A percentile compares a stretch with the other conserved stretches of the same genome.
Evolutionary conservation across 2,888 invertebrate genomes (phyloP).

Genomic region (Automeris io): DNA sequence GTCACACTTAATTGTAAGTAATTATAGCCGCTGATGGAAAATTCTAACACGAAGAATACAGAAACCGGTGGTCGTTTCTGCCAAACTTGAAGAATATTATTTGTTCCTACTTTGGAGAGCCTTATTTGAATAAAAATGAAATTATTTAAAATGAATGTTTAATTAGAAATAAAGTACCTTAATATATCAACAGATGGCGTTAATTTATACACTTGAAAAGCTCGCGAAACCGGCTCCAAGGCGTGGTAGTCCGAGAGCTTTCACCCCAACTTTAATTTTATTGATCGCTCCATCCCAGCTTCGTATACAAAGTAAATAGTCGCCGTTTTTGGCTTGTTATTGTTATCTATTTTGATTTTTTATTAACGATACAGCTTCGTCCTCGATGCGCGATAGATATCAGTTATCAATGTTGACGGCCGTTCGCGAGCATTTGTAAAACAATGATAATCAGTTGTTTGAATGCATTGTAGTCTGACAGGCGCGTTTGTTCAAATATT

Average conservation of each 20-base stretch:
- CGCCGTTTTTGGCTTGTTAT: conserved; percentile 37
- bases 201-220: conserved; percentile 24
- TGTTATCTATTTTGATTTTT: conserved; percentile 21
- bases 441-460: conserved; percentile 52
- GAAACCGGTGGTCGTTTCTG: no score
- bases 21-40: no score
- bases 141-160: no score
- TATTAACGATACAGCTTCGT: conserved; percentile 26
- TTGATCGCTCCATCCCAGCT: conserved; percentile 49
- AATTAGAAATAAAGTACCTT: conserved; percentile 20
- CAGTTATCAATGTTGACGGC: conserved; percentile 29
- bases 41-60: no score
- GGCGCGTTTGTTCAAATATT: conserved; percentile 43
- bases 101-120: no score
- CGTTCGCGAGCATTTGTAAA: conserved; percentile 25
- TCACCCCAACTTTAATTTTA: conserved; percentile 55
- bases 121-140: no score
- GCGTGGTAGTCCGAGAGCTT: conserved; percentile 57
- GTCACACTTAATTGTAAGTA: no score
- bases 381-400: conserved; percentile 38
- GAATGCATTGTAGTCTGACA: conserved; percentile 31
- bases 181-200: conserved; percentile 45
- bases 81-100: no score
- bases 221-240: conserved; percentile 39
- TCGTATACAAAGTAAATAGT: conserved; percentile 39